Conservation (phyloP, 2,797 vertebrate species). For the Petrocephalus schoutedeni region DNA sequence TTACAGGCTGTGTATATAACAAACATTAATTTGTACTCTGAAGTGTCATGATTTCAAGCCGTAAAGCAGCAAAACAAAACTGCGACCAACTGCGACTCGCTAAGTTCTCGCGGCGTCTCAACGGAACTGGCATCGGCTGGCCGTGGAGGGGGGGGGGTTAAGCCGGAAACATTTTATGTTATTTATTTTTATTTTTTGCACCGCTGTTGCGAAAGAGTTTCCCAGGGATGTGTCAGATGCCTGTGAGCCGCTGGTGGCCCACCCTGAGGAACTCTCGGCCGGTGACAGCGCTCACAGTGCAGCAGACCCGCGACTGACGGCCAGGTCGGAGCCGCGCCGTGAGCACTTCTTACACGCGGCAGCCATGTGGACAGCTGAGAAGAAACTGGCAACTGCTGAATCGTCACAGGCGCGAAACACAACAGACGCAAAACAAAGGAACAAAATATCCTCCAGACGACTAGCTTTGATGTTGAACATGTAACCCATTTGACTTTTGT, state of each 20-base stretch:
- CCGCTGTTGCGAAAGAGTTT: neutral
- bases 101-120: neutral
- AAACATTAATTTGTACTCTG: slow-evolving; percentile 14
- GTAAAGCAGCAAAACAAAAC: slow-evolving; percentile 8
- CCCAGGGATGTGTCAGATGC: neutral
- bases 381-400: neutral
- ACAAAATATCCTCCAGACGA: neutral
- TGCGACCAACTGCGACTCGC: slow-evolving; percentile 5
- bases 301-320: neutral
- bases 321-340: neutral
- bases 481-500: neutral
- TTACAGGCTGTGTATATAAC: slow-evolving; percentile 8
- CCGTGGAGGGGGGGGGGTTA: neutral
- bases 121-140: neutral
- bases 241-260: neutral
- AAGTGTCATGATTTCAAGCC: slow-evolving; percentile 16
- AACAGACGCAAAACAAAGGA: neutral
- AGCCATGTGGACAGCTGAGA: neutral
- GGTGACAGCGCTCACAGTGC: neutral
- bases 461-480: neutral
- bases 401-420: neutral
- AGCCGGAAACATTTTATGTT: neutral
- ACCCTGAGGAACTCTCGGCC: neutral
- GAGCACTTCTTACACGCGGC: neutral
- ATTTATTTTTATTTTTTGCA: neutral